These are phyloP conservation scores for Panulirus ornatus DNA, from an alignment of 1,140 invertebrate genomes.

Conservation along the genomic window DNA sequence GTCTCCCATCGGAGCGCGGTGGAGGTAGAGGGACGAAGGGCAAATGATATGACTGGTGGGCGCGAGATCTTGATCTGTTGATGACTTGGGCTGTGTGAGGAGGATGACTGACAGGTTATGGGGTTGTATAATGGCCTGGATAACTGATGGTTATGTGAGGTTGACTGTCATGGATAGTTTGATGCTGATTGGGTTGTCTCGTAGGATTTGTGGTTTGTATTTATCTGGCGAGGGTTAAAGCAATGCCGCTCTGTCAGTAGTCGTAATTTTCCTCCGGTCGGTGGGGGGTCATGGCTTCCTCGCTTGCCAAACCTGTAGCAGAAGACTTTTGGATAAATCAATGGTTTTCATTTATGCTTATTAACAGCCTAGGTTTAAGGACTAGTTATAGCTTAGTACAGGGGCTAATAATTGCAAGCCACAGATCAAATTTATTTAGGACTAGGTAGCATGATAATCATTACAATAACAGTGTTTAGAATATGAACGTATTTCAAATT, in stretches of 20 bases:
- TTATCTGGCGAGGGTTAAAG: background rate
- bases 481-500: too few relatives aligned
- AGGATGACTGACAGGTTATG: background rate
- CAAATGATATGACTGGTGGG: background rate
- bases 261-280: slow-evolving; percentile 22
- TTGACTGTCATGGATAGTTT: background rate
- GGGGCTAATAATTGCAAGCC: background rate
- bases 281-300: background rate
- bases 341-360: too few relatives aligned
- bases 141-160: too few relatives aligned
- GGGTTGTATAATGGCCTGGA: background rate
- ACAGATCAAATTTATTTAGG: too few relatives aligned
- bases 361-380: too few relatives aligned
- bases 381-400: too few relatives aligned
- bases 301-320: slow-evolving; percentile 32
- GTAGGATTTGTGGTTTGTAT: background rate
- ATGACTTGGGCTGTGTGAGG: background rate
- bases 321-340: background rate
- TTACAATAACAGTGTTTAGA: too few relatives aligned
- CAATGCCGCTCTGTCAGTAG: background rate
- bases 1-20: background rate
- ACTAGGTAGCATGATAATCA: too few relatives aligned
- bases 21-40: background rate
- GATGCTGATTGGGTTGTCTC: background rate
- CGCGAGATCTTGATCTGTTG: background rate